Evolutionary conservation across 2,113 vertebrate genomes (phyloP).

Genomic region (Pogonocichla stellata): DNA sequence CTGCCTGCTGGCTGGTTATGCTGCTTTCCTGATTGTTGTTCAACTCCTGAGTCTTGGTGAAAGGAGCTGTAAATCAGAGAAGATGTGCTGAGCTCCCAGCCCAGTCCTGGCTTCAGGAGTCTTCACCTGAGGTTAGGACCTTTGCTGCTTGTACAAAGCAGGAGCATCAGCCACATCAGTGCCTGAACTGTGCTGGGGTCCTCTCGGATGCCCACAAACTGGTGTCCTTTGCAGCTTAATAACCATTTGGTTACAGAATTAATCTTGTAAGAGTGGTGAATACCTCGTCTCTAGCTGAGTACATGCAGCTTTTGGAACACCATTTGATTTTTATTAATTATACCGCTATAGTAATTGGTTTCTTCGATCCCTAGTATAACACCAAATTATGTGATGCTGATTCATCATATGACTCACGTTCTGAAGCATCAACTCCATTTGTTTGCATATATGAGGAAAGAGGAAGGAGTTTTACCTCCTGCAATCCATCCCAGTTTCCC

Average conservation of each 20-base stretch:
- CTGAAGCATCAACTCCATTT: not conserved
- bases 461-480: not conserved
- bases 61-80: not conserved
- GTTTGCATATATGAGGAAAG: not conserved
- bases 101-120: not conserved
- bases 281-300: not conserved
- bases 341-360: not conserved
- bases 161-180: accelerated
- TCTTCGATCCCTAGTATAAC: not conserved
- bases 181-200: not conserved
- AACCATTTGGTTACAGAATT: not conserved
- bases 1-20: not conserved
- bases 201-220: not conserved
- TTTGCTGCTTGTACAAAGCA: not conserved
- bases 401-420: not conserved
- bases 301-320: not conserved
- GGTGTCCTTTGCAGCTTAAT: not conserved
- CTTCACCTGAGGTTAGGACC: not conserved
- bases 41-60: not conserved
- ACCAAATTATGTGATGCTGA: not conserved
- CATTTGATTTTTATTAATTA: not conserved
- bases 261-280: not conserved
- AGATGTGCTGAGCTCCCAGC: not conserved
- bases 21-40: not conserved
- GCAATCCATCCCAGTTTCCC: not conserved